These are phyloP conservation scores for Mareca penelope DNA, from an alignment of 2,797 vertebrate genomes.

Conservation along the genomic window DNA sequence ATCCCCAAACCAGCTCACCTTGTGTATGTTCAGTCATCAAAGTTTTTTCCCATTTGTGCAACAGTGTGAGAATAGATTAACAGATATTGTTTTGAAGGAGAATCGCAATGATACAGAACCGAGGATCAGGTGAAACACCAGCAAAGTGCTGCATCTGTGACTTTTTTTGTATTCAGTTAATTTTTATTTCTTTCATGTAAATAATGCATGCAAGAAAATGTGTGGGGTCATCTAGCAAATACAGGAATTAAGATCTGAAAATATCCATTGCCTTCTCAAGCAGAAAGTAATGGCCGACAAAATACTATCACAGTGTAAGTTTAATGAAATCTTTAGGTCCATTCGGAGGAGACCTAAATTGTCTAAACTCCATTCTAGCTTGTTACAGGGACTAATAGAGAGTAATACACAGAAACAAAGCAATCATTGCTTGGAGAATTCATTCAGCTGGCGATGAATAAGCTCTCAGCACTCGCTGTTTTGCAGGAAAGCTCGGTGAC, in stretches of 20 bases:
- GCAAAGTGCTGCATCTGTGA: not conserved
- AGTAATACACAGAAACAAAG: not conserved
- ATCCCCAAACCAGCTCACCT: not conserved
- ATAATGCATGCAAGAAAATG: conserved; percentile 18
- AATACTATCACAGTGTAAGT: conserved; percentile 56
- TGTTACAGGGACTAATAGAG: conserved; percentile 4
- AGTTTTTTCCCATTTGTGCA: not conserved
- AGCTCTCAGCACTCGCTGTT: not conserved
- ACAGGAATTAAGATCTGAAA: conserved; percentile 60
- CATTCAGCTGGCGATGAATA: not conserved
- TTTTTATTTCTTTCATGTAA: conserved; percentile 14
- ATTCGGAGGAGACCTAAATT: conserved; percentile 74
- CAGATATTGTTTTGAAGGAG: not conserved
- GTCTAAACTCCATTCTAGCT: conserved; percentile 70
- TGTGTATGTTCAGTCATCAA: not conserved
- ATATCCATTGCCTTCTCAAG: conserved; percentile 67
- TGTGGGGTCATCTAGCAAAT: conserved; percentile 53
- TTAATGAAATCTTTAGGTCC: conserved; percentile 73
- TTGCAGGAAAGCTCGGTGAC: not conserved
- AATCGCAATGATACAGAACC: not conserved
- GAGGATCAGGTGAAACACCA: not conserved
- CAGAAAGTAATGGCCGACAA: conserved; percentile 73
- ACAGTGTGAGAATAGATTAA: not conserved
- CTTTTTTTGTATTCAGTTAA: not conserved
- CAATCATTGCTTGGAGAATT: not conserved